These are phyloP conservation scores for Papilio gigon DNA, from an alignment of 2,888 invertebrate genomes.

Conservation along the genomic window DNA sequence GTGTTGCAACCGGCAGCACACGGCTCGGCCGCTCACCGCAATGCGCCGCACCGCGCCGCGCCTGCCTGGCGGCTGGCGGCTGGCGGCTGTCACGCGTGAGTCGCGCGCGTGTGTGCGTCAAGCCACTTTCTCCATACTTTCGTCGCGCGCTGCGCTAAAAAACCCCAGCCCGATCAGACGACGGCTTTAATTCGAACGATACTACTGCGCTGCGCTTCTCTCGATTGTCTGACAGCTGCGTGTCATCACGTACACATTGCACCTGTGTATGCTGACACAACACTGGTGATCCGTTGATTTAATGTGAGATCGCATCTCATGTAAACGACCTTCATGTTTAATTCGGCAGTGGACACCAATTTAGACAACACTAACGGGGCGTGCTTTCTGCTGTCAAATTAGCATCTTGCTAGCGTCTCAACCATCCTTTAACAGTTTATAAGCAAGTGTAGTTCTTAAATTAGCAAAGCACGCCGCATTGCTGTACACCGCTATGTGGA, in stretches of 20 bases:
- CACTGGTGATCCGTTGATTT: neutral
- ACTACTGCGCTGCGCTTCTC: conserved; percentile 72
- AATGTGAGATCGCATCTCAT: neutral
- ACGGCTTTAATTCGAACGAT: conserved; percentile 75
- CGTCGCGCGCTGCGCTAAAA: conserved; percentile 79
- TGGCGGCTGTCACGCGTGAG: conserved; percentile 62
- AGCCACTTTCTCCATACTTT: conserved; percentile 83
- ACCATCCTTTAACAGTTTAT: neutral
- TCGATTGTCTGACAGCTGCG: conserved; percentile 60
- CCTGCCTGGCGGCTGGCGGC: conserved; percentile 54
- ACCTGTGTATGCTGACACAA: neutral
- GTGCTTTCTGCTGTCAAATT: neutral
- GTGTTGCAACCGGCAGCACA: conserved; percentile 72
- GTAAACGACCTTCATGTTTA: neutral
- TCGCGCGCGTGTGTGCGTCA: conserved; percentile 79
- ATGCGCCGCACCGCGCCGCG: conserved; percentile 72
- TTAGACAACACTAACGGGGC: neutral
- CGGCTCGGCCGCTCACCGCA: conserved; percentile 60
- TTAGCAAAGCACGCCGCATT: conserved; percentile 22
- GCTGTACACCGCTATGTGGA: conserved; percentile 9
- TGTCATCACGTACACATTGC: conserved; percentile 41
- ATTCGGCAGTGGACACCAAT: neutral
- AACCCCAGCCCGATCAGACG: conserved; percentile 73
- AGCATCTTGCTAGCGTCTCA: neutral
- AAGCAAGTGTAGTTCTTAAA: conserved; percentile 49